Evolutionary conservation across 2,113 vertebrate species (phyloP).

Genomic region (Theropithecus gelada): DNA sequence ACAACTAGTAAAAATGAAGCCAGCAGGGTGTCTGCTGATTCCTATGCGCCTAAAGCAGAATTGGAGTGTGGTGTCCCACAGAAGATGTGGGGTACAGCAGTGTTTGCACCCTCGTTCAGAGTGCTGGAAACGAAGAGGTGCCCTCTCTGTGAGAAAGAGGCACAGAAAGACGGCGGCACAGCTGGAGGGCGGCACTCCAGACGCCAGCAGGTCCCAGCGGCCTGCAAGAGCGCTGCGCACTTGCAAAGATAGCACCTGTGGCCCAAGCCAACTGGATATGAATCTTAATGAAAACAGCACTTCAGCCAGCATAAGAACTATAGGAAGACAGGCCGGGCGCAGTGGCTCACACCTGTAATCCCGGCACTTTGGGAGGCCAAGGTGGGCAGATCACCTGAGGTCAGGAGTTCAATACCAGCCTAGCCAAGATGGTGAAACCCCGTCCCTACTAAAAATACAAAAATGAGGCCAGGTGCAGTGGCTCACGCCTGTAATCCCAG

Average conservation of each 20-base stretch:
- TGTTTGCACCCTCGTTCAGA: fast-evolving
- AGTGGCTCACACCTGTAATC: too few relatives aligned
- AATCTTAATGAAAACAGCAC: background rate
- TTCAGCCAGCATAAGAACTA: background rate
- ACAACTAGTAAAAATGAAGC: background rate
- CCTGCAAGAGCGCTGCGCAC: fast-evolving
- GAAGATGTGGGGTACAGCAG: background rate
- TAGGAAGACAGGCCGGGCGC: background rate
- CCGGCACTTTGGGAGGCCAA: too few relatives aligned
- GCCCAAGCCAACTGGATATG: background rate
- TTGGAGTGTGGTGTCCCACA: fast-evolving
- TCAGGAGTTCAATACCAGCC: too few relatives aligned
- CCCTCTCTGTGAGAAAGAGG: background rate
- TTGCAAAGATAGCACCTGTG: background rate
- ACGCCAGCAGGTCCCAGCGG: background rate
- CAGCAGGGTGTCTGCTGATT: background rate
- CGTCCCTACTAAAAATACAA: too few relatives aligned
- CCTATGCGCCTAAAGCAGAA: too few relatives aligned
- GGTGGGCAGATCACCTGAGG: too few relatives aligned
- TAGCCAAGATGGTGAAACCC: too few relatives aligned
- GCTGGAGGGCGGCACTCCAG: background rate
- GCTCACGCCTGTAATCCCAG: background rate
- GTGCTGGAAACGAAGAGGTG: background rate
- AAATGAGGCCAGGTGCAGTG: background rate
- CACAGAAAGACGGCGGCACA: background rate